Conservation (phyloP, 2,888 invertebrate genomes). For the Spilarctia lutea region DNA sequence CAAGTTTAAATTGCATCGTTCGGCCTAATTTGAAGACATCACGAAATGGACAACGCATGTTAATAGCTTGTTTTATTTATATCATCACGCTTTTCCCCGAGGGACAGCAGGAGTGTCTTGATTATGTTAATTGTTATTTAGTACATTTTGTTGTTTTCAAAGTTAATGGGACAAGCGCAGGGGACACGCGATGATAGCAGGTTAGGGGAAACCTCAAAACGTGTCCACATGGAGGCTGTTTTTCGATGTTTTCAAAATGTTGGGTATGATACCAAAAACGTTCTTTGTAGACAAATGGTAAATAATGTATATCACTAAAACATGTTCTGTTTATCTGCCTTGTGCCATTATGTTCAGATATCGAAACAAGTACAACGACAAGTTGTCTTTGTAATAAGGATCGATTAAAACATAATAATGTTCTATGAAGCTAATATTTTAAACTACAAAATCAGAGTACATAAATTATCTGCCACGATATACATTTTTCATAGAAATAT, state of each 20-base stretch:
- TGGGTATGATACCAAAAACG: neutral
- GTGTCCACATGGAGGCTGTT: neutral
- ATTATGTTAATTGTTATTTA: constrained; percentile 45
- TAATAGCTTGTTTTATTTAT: constrained; percentile 68
- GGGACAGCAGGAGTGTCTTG: constrained; percentile 30
- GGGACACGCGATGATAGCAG: neutral
- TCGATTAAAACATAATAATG: neutral
- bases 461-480: neutral
- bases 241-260: neutral
- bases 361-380: neutral
- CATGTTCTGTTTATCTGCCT: neutral
- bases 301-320: neutral
- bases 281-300: neutral
- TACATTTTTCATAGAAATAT: neutral
- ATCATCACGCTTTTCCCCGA: constrained; percentile 34
- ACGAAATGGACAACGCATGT: constrained; percentile 71
- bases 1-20: constrained; percentile 68
- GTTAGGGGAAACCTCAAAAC: neutral
- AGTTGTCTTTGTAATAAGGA: neutral
- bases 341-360: neutral
- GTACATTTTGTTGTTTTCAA: constrained; percentile 31
- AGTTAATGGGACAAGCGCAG: neutral
- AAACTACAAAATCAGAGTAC: neutral
- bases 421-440: neutral
- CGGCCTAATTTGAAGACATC: constrained; percentile 57